These are phyloP conservation scores for Tamias sibiricus DNA, from an alignment of 2,113 vertebrate genomes.

Conservation along the genomic window DNA sequence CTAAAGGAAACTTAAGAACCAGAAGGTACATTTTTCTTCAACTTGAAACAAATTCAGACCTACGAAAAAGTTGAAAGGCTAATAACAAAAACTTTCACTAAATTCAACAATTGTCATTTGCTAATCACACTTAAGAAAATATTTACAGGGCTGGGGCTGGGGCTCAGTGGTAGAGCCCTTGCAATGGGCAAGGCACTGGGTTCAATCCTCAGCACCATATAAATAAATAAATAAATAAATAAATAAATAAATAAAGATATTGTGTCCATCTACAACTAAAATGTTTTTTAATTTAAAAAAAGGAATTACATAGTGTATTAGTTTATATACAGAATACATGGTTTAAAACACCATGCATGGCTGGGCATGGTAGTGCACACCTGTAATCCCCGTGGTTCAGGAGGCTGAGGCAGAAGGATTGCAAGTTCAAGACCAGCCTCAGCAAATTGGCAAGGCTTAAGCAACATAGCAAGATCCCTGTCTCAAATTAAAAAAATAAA, in stretches of 20 bases:
- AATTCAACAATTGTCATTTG: neutral
- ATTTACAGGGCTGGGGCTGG: too few relatives aligned
- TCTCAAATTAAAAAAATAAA: neutral
- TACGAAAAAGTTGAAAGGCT: neutral
- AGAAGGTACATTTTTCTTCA: neutral
- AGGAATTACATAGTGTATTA: neutral
- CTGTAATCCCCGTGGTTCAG: neutral
- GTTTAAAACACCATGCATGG: neutral
- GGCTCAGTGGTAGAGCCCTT: too few relatives aligned
- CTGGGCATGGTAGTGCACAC: too few relatives aligned
- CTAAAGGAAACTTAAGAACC: neutral
- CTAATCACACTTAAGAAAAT: neutral
- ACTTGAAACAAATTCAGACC: conserved; percentile 41
- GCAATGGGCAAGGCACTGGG: too few relatives aligned
- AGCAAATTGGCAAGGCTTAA: neutral
- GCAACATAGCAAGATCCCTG: too few relatives aligned
- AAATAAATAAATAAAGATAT: too few relatives aligned
- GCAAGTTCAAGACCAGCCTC: neutral
- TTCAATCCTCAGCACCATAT: too few relatives aligned
- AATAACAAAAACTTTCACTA: neutral
- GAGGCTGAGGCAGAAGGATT: neutral
- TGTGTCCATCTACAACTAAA: too few relatives aligned
- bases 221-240: too few relatives aligned
- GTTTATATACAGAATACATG: neutral
- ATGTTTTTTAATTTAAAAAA: too few relatives aligned